Evolutionary conservation across 2,888 invertebrate genomes (phyloP).

Genomic region (Entomobrya multifasciata): DNA sequence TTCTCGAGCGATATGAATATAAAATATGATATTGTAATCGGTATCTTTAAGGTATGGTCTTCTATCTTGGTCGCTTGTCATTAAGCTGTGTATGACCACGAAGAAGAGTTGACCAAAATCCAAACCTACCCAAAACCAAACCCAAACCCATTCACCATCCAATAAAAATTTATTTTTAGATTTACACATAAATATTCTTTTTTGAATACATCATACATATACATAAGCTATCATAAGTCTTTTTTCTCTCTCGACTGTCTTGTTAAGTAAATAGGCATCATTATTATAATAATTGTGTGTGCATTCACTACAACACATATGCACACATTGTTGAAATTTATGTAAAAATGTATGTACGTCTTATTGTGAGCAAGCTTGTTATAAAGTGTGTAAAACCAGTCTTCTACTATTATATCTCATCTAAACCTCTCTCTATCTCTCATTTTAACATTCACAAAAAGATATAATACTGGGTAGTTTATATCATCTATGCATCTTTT

Average conservation of each 20-base stretch:
- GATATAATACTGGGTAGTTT: too few relatives aligned
- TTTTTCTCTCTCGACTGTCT: neutral
- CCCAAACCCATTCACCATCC: neutral
- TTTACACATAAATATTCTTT: neutral
- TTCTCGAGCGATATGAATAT: too few relatives aligned
- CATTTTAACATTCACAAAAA: too few relatives aligned
- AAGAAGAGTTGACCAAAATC: conserved; percentile 2
- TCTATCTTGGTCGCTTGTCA: too few relatives aligned
- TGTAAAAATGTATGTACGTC: too few relatives aligned
- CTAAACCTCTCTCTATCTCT: too few relatives aligned
- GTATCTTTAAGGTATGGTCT: too few relatives aligned
- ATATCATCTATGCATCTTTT: conserved; percentile 23
- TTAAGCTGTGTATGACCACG: conserved; percentile 7
- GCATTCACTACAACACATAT: neutral
- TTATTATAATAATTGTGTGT: conserved; percentile 13
- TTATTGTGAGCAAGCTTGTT: too few relatives aligned
- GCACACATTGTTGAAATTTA: too few relatives aligned
- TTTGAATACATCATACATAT: neutral
- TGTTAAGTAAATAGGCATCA: conserved; percentile 27
- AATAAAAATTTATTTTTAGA: conserved; percentile 10
- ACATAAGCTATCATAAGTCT: neutral
- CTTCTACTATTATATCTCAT: too few relatives aligned
- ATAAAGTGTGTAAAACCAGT: conserved; percentile 21
- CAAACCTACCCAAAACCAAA: conserved; percentile 25
- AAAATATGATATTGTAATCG: too few relatives aligned